Evolutionary conservation across 1,140 invertebrate species (phyloP).

Genomic region (Microplitis mediator): DNA sequence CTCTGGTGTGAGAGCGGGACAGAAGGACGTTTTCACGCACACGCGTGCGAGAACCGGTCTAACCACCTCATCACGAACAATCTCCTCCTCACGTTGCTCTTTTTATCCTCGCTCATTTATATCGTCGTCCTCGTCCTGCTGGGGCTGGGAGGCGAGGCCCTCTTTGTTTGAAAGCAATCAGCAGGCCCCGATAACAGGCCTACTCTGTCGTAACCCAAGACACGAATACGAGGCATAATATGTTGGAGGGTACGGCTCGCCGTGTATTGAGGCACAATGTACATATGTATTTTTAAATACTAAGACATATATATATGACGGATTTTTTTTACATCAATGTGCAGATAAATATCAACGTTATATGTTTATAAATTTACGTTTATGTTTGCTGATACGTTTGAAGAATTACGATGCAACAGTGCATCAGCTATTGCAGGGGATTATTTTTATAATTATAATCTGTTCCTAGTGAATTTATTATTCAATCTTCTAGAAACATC

Average conservation of each 20-base stretch:
- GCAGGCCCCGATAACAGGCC: slow-evolving; percentile 61
- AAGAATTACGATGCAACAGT: no score
- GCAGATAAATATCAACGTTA: slow-evolving; percentile 13
- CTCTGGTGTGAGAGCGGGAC: slow-evolving; percentile 10
- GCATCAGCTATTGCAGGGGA: no score
- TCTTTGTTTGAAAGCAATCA: slow-evolving; percentile 52
- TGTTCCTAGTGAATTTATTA: no score
- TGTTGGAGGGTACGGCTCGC: slow-evolving; percentile 20
- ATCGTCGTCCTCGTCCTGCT: slow-evolving; percentile 15
- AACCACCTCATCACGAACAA: slow-evolving; percentile 62
- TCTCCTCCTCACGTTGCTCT: slow-evolving; percentile 57
- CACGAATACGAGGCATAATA: slow-evolving; percentile 39
- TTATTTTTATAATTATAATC: no score
- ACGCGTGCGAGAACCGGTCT: slow-evolving; percentile 60
- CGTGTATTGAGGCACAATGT: slow-evolving; percentile 39
- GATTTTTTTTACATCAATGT: background rate
- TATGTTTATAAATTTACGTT: background rate
- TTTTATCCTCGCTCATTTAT: slow-evolving; percentile 29
- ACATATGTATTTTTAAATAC: slow-evolving; percentile 20
- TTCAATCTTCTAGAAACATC: no score
- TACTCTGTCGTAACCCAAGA: slow-evolving; percentile 60
- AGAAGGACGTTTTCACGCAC: slow-evolving; percentile 46
- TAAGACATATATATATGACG: background rate
- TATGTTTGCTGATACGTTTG: background rate
- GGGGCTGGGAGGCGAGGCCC: slow-evolving; percentile 5